Base-by-base conservation (phyloP, 2,888 invertebrate genomes). In the Noctua fimbriata region DNA sequence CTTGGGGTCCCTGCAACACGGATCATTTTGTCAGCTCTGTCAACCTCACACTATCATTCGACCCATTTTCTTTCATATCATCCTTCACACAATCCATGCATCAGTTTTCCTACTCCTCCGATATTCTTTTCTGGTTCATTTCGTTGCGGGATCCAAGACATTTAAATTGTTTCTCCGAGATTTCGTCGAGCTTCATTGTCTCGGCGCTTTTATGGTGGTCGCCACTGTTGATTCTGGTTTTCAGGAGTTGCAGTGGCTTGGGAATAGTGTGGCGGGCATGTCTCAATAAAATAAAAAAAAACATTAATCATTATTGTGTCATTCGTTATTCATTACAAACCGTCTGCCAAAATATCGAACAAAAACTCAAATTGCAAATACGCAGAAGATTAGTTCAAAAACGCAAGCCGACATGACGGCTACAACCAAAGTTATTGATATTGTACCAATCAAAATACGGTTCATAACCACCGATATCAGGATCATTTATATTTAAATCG, bases 401-500 rank as follows among this genome's bases (percentile, higher is more conserved):
- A 82, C 18, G 3, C 1, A 10, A 55, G 16, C 60, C 47, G 69
- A 12, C 36, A 63, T 63, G 18, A 69, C 73, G 32, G 21, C 6
- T 21, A 9, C 55, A 18, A 24, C 16, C 41, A 41, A 82, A 76
- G 41, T 81, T 82, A 81, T 75, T 72, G 41, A 83, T 83, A 66
- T 73, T 69, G 44, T 10, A 44, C 63, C 32, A 69, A 78, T 73
- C 76, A 76, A 69, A 76, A 73, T 76, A 76, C n/a, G 36, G 65
- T 69, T n/a, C 75, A 69, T 73, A 81, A 60, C 69, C 60, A 55
- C 44, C 58, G 28, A 36, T 52, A 71, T 66, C 44, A 55, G 79
- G 32, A 79, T 79, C 82, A 76, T 84, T 82, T 76, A 71, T 78
- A 76, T 85, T 82, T 75, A 77, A 76, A 85, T 79, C 69, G 65